Percentiles rank a stretch among this genome's conserved stretches.
phyloP scores from a whole-genome alignment of 2,888 invertebrate species.

The Oscheius sp. region DNA sequence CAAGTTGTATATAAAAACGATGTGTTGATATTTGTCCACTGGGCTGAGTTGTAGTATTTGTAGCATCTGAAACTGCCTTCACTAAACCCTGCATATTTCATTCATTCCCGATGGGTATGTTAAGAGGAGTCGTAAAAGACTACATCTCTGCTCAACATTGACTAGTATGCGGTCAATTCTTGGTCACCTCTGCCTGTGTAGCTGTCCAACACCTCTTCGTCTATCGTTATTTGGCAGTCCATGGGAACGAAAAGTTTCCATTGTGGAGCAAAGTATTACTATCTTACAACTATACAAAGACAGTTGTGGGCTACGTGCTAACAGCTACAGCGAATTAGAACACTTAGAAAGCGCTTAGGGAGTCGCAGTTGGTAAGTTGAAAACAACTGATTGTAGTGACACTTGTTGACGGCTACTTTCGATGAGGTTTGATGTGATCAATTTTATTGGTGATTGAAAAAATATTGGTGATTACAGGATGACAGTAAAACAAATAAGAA shows the following conservation, averaged over 20 bases:
- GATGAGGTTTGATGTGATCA: too few species aligned
- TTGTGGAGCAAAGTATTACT: not conserved
- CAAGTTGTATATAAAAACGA: too few species aligned
- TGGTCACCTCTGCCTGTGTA: not conserved
- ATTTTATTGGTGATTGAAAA: too few species aligned
- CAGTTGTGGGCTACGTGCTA: not conserved
- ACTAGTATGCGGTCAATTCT: not conserved
- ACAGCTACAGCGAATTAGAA: not conserved
- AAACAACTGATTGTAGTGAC: too few species aligned
- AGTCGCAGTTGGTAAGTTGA: not conserved
- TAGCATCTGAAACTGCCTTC: too few species aligned
- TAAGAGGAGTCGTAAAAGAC: not conserved
- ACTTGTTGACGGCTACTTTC: too few species aligned
- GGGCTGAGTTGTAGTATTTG: too few species aligned
- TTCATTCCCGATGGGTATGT: not conserved
- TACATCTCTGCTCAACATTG: not conserved
- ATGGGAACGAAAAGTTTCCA: not conserved
- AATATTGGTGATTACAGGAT: too few species aligned
- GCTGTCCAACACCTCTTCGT: not conserved
- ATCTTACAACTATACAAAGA: not conserved
- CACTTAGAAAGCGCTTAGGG: not conserved
- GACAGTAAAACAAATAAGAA: too few species aligned
- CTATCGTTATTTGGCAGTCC: slow-evolving; percentile 4
- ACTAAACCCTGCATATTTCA: not conserved
- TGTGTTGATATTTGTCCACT: too few species aligned